These are phyloP conservation scores for Nomada hirtipes DNA, from an alignment of 2,888 invertebrate genomes.

Conservation along the genomic window DNA sequence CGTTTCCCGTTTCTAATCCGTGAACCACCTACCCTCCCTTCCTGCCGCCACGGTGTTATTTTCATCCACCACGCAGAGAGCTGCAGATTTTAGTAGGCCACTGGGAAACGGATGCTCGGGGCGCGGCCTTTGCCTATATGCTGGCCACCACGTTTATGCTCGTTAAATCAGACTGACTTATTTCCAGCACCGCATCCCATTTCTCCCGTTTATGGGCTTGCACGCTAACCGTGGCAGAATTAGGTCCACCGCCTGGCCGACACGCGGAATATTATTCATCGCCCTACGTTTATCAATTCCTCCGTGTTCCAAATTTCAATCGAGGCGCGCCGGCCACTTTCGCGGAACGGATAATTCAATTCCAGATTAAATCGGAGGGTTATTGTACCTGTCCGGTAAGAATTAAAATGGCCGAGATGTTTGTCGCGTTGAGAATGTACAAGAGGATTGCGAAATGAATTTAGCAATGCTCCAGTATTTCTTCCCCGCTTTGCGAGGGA, in stretches of 20 bases:
- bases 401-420: background rate
- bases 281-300: too few relatives aligned
- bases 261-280: slow-evolving; percentile 20
- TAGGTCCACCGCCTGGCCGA: background rate
- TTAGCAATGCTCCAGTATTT: slow-evolving; percentile 1
- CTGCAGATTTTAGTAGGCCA: slow-evolving; percentile 72
- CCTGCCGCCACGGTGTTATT: slow-evolving; percentile 68
- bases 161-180: slow-evolving; percentile 56
- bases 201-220: slow-evolving; percentile 29
- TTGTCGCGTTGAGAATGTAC: background rate
- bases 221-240: slow-evolving; percentile 38
- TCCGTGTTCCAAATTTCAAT: too few relatives aligned
- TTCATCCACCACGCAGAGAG: slow-evolving; percentile 53
- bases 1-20: slow-evolving; percentile 36
- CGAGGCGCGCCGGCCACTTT: too few relatives aligned
- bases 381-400: background rate
- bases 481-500: background rate
- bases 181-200: slow-evolving; percentile 36
- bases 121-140: slow-evolving; percentile 64
- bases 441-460: background rate
- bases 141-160: slow-evolving; percentile 47
- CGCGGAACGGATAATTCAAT: too few relatives aligned
- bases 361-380: background rate
- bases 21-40: slow-evolving; percentile 22
- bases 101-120: slow-evolving; percentile 70